A percentile compares a stretch with the other conserved stretches of the same genome.
Evolutionary conservation across 2,113 vertebrate species (phyloP).

Genomic region (Scytalopus superciliaris): DNA sequence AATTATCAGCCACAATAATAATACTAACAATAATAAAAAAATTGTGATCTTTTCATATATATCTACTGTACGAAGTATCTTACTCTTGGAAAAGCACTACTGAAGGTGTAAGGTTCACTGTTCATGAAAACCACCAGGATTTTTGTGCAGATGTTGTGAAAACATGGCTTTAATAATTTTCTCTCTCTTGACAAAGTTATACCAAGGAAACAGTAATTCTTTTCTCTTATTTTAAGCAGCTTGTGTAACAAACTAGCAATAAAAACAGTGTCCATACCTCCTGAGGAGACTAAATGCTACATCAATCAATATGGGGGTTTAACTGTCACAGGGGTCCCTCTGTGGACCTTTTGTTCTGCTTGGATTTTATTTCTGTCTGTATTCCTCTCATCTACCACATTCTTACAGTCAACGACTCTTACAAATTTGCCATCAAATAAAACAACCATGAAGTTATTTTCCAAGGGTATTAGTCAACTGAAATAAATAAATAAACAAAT

Average conservation of each 20-base stretch:
- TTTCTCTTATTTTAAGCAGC: not conserved
- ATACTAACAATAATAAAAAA: not conserved
- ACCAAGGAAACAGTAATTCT: not conserved
- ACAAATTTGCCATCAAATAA: constrained; percentile 10
- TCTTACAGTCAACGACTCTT: not conserved
- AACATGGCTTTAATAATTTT: not conserved
- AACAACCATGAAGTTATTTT: not conserved
- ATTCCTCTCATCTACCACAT: not conserved
- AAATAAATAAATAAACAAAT: not conserved
- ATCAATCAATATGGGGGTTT: not conserved
- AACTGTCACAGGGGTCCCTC: not conserved
- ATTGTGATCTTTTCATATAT: not conserved
- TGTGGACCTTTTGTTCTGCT: constrained; percentile 4
- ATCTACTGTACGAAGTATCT: not conserved
- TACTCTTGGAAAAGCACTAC: not conserved
- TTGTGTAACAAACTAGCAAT: not conserved
- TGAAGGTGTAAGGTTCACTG: not conserved
- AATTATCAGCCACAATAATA: not conserved
- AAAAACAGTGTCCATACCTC: not conserved
- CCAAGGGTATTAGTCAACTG: not conserved
- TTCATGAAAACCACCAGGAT: not conserved
- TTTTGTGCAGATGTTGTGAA: not conserved
- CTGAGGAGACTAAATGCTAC: not conserved
- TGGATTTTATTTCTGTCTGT: constrained; percentile 6
- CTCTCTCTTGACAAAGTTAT: not conserved